A percentile compares a stretch with the other conserved stretches of the same genome.
Evolutionary conservation across 2,888 invertebrate species (phyloP).

Genomic region (Scaptomyza polygonia): DNA sequence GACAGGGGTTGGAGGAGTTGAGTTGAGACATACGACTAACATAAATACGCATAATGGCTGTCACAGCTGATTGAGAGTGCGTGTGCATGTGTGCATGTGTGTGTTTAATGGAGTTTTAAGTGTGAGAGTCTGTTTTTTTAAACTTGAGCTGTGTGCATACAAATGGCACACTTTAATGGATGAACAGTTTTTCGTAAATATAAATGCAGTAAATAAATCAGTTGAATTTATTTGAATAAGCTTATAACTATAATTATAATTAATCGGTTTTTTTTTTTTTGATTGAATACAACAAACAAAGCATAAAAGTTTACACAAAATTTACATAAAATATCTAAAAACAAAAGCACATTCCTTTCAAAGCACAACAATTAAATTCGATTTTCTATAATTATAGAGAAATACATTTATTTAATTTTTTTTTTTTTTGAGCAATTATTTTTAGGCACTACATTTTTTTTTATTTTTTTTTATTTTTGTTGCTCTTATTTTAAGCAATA

Average conservation of each 20-base stretch:
- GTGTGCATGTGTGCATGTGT: neutral
- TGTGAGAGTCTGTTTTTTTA: conserved; percentile 33
- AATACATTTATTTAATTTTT: conserved; percentile 19
- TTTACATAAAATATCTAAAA: conserved; percentile 79
- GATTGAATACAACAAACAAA: conserved; percentile 66
- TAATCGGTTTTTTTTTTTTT: conserved; percentile 12
- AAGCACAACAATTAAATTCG: conserved; percentile 71
- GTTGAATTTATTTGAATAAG: neutral
- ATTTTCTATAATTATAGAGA: conserved; percentile 36
- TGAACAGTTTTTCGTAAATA: neutral
- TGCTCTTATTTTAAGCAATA: conserved; percentile 60
- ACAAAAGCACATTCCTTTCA: conserved; percentile 76
- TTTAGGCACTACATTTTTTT: conserved; percentile 28
- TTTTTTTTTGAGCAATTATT: conserved; percentile 25
- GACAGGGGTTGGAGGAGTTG: conserved; percentile 1
- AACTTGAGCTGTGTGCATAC: neutral
- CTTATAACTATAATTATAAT: conserved; percentile 7
- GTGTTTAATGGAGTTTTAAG: conserved; percentile 1
- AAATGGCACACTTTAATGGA: conserved; percentile 3
- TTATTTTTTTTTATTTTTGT: conserved; percentile 31
- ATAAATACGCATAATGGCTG: conserved; percentile 26
- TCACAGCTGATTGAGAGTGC: conserved; percentile 45
- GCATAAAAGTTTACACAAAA: conserved; percentile 58
- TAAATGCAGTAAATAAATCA: neutral
- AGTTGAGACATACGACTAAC: conserved; percentile 3